Percentiles rank a stretch among this genome's conserved stretches.
Evolutionary conservation across 1,140 invertebrate species (phyloP).

Genomic region (Chironomus tepperi): DNA sequence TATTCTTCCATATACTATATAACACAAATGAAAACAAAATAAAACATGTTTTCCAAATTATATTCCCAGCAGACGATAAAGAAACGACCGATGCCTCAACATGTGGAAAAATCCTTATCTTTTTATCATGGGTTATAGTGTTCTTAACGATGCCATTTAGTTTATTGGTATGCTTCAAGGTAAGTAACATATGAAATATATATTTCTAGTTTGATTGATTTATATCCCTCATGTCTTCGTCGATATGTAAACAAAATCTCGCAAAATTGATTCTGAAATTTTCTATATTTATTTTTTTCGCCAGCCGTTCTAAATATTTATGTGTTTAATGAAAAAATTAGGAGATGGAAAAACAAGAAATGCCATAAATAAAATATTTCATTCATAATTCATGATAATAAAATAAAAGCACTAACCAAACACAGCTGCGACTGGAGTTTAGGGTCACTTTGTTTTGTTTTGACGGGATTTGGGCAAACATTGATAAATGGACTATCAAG

Average conservation of each 20-base stretch:
- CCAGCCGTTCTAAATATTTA: background rate
- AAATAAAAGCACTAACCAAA: too few relatives aligned
- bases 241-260: background rate
- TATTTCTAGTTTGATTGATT: background rate
- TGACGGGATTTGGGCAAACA: too few relatives aligned
- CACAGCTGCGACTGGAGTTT: too few relatives aligned
- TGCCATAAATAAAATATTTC: background rate
- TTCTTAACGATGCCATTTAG: slow-evolving; percentile 88
- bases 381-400: slow-evolving; percentile 6
- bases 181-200: slow-evolving; percentile 42
- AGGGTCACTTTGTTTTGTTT: too few relatives aligned
- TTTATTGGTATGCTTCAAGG: slow-evolving; percentile 91
- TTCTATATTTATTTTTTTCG: too few relatives aligned
- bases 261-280: background rate
- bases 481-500: too few relatives aligned
- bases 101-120: slow-evolving; percentile 79
- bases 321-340: background rate
- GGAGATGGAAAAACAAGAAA: background rate
- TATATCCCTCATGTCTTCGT: background rate
- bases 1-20: background rate
- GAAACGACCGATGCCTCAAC: slow-evolving; percentile 65
- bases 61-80: slow-evolving; percentile 50
- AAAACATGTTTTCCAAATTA: slow-evolving; percentile 13
- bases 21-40: background rate
- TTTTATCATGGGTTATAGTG: slow-evolving; percentile 78